Evolutionary conservation across 2,888 invertebrate genomes (phyloP).

Genomic region (Drosophila ezoana): DNA sequence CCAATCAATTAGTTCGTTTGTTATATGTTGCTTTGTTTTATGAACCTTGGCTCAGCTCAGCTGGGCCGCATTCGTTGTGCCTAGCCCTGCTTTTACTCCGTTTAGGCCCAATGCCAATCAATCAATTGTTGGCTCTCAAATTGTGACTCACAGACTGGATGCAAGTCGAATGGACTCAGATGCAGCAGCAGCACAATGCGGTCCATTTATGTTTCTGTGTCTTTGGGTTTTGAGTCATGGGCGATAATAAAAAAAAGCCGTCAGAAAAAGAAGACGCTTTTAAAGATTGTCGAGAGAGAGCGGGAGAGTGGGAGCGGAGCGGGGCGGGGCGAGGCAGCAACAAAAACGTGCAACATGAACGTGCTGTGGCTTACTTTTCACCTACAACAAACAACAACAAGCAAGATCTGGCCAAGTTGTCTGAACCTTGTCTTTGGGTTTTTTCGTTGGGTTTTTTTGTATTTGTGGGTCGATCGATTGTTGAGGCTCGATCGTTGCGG

Average conservation of each 20-base stretch:
- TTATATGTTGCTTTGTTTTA: no score
- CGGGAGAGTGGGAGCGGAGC: not conserved
- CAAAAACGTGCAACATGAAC: constrained; percentile 56
- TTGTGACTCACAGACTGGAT: constrained; percentile 5
- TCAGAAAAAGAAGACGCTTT: constrained; percentile 9
- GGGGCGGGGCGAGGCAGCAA: constrained; percentile 2
- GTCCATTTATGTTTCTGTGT: constrained; percentile 54
- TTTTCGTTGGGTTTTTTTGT: constrained; percentile 12
- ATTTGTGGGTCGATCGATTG: constrained; percentile 33
- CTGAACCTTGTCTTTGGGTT: constrained; percentile 48
- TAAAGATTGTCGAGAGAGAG: not conserved
- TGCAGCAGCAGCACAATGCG: constrained; percentile 37
- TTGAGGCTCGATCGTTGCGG: constrained; percentile 2
- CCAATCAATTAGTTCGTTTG: no score
- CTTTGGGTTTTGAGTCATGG: constrained; percentile 56
- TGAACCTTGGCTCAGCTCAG: no score
- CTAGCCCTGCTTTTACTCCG: not conserved
- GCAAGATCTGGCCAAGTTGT: constrained; percentile 10
- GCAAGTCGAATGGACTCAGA: constrained; percentile 2
- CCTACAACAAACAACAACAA: constrained; percentile 31
- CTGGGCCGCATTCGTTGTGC: no score
- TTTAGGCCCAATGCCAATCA: constrained; percentile 36
- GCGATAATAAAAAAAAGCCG: constrained; percentile 26
- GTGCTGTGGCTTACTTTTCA: constrained; percentile 58
- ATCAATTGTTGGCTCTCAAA: constrained; percentile 46